Evolutionary conservation across 2,113 vertebrate genomes (phyloP).

Genomic region (Harpagus bidentatus): DNA sequence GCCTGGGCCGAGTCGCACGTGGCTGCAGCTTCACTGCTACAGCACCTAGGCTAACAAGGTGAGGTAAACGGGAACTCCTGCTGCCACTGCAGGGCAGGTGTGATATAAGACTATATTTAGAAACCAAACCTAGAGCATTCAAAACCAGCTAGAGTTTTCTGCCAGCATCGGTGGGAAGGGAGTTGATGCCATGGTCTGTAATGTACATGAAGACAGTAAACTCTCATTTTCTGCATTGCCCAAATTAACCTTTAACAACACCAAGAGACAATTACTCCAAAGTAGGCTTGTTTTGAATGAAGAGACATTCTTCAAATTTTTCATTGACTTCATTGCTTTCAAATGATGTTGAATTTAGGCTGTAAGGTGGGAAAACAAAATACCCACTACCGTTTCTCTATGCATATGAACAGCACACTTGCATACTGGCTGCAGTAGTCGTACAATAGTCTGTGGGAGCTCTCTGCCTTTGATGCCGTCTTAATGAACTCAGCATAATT

Average conservation of each 20-base stretch:
- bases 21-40: neutral
- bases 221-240: neutral
- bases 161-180: neutral
- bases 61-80: neutral
- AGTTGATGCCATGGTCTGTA: neutral
- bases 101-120: neutral
- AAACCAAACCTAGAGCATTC: neutral
- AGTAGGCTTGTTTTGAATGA: neutral
- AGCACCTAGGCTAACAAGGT: neutral
- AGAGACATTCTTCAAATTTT: neutral
- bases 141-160: neutral
- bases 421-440: neutral
- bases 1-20: rapidly evolving
- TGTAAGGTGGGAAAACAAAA: neutral
- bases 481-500: constrained; percentile 19
- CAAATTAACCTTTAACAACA: neutral
- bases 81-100: neutral
- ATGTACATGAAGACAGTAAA: neutral
- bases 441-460: neutral
- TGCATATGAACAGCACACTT: neutral
- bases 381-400: neutral
- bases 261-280: neutral
- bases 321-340: neutral
- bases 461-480: neutral
- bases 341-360: neutral